Base-by-base conservation (phyloP, 2,797 vertebrate species). In the Catamblyrhynchus diadema region DNA sequence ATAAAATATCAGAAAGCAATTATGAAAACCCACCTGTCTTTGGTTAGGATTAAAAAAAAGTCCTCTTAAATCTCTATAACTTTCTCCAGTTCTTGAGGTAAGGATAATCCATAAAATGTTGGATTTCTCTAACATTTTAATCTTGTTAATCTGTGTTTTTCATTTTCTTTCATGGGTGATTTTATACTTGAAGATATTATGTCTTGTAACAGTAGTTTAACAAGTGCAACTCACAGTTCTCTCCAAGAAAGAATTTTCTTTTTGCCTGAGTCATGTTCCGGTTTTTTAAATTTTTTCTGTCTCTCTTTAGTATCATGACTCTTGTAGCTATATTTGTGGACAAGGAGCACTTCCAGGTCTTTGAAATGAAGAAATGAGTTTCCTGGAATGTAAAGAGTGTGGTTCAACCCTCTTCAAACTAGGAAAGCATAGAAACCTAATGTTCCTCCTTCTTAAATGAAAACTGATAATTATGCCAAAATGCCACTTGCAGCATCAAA, bases 301-400 rank as follows among this genome's bases (percentile, higher is more conserved):
- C 17, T 78, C 17, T 71, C 14, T 83, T 56, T 65, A 57, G 24
- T n/a, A 48, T 48, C 14, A 27, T 37, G 24, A 77, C 20, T 85
- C 14, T 44, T 41, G 13, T 45, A 35, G 11, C 39, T 18, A 6
- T 47, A 25, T 8, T 5, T 50, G 24, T 56, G 14, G 44, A 35
- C 0, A 0, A 25, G 7, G 15, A 53, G 6, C 23, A 37, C 33
- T 61, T 74, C 2, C 3, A 84, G 13, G 56, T n/a, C 57, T 28
- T 86, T 54, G 30, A 93, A 73, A 70, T 14, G 12, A 72, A 35
- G 47, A 53, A 35, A 35, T 5, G 0, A 51, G 4, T 66, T 72
- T 20, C 28, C 11, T 48, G 18, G 11, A 60, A 54, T 32, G 15
- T 14, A 39, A 64, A 83, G 74, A 25, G 19, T 37, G 3, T 14